Percentiles rank a stretch among this genome's conserved stretches.
Evolutionary conservation across 92 coral and sea anemone species (phyloP).

Genomic region (Zoanthus sociatus): DNA sequence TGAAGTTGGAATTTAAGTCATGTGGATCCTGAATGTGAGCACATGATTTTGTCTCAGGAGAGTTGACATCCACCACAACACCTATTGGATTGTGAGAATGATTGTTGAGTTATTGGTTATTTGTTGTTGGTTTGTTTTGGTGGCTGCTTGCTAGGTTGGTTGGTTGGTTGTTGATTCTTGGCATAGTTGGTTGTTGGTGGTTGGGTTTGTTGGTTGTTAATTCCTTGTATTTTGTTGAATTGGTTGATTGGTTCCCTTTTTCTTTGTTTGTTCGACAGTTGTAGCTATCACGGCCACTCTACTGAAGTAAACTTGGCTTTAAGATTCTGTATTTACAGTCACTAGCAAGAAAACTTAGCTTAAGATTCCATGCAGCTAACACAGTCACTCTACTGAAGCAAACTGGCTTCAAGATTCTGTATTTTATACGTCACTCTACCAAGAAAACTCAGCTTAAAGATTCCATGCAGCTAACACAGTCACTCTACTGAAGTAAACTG

Average conservation of each 20-base stretch:
- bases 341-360: background rate
- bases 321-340: too few species aligned
- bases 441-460: too few species aligned
- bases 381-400: too few species aligned
- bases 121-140: conserved; percentile 2
- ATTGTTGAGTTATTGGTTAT: conserved; percentile 8
- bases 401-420: too few species aligned
- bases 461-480: too few species aligned
- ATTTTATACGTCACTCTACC: too few species aligned
- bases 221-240: background rate
- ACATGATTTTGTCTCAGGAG: conserved; percentile 53
- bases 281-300: background rate
- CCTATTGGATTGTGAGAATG: conserved; percentile 23
- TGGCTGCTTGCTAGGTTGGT: background rate
- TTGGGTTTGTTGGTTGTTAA: conserved; percentile 13
- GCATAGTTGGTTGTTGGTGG: conserved; percentile 26
- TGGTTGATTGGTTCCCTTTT: background rate
- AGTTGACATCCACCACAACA: conserved; percentile 28
- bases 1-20: conserved; percentile 43
- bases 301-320: too few species aligned
- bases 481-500: too few species aligned
- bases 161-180: conserved; percentile 7
- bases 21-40: conserved; percentile 40
- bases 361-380: too few species aligned
- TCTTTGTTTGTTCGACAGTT: conserved; percentile 28